Conservation (phyloP, 2,113 vertebrate species). For the Trematocara zebra region DNA sequence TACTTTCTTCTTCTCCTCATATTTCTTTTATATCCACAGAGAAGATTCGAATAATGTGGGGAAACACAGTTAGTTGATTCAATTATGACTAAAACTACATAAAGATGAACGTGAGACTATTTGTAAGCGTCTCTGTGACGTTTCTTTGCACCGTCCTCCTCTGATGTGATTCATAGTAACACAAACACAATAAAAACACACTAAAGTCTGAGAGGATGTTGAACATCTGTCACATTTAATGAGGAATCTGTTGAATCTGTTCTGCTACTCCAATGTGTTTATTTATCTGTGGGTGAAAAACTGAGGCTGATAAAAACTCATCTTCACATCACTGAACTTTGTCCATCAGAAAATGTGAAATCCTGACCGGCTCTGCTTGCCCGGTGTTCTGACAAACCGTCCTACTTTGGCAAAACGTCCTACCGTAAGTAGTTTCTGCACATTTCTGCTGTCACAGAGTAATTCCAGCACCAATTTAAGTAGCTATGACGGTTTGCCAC, state of each 20-base stretch:
- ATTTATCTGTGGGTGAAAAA: not conserved
- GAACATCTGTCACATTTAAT: not conserved
- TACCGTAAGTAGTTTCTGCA: too few species aligned
- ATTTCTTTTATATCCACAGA: not conserved
- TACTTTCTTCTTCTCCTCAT: not conserved
- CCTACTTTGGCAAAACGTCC: too few species aligned
- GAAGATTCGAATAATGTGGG: not conserved
- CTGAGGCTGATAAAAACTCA: not conserved
- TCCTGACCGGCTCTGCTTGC: not conserved
- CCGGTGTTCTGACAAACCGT: not conserved
- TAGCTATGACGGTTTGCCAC: too few species aligned
- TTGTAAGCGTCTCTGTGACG: fast-evolving
- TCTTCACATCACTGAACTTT: not conserved
- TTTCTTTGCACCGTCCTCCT: not conserved
- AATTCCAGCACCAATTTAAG: too few species aligned
- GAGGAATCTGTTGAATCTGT: not conserved
- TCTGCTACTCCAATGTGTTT: not conserved
- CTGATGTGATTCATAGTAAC: not conserved
- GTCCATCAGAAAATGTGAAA: not conserved
- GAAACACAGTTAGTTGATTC: not conserved
- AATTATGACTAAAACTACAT: fast-evolving
- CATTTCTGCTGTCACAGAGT: too few species aligned
- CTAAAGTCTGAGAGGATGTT: not conserved
- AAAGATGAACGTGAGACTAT: not conserved
- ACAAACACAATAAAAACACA: not conserved